Evolutionary conservation across 1,140 invertebrate genomes (phyloP), one percentile per base, ranked within the genome.

Genomic region (Trichonephila inaurata): DNA sequence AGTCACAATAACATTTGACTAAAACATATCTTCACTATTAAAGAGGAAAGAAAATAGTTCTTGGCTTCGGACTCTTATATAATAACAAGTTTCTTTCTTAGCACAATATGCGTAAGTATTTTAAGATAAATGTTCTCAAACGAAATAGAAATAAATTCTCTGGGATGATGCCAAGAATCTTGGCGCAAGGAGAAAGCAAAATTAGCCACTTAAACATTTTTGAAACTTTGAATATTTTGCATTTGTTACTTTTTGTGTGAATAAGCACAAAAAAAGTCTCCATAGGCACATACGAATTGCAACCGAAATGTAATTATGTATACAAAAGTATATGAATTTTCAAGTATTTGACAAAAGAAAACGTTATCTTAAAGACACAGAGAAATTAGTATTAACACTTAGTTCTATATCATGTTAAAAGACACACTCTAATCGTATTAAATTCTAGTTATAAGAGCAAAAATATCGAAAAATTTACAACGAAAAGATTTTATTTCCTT

Each of bases 151-250:
- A 40, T 33, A 40, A 33, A 33, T 77, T 14, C 33, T 77, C 12
- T 77, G 24, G 72, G 18, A 33, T 18, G 18, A 16, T 33, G 28
- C 28, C 24, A 77, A 40, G 72, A 77, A 77, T 40, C 33, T 40
- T 18, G 14, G 6, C 14, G 14, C 28, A 77, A 51, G 51, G 51
- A 51, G 7, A 77, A 19, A 77, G 72, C 72, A 77, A 77, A 77
- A 77, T 77, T 77, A 77, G 28, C 28, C 33, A 33, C 33, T 77
- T 77, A 40, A 77, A 77, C 28, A 77, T 40, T 33, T 77, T 77
- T 77, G 72, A 77, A 33, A 77, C 72, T 40, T 33, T 6, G 28
- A 77, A 77, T 77, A 77, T 16, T 77, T 40, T 18, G 14, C 28
- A 77, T 77, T 69, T 69, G 66, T 69, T 69, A 69, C 24, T 14